Evolutionary conservation across 2,797 vertebrate genomes (phyloP).

Genomic region (Lagocephalus sceleratus): DNA sequence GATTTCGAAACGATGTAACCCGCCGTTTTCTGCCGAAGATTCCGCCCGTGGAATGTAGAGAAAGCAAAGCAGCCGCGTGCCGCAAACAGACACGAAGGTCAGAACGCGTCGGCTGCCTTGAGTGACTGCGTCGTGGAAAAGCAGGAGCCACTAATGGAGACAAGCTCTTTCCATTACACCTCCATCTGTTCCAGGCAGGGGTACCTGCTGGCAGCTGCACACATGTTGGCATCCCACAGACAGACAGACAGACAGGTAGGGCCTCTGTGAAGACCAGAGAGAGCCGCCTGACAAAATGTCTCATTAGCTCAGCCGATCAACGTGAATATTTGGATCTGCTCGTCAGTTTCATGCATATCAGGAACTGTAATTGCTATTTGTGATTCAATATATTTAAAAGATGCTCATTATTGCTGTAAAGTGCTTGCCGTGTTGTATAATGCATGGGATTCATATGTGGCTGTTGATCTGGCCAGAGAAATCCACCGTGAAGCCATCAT

Average conservation of each 20-base stretch:
- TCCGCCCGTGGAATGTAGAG: constrained; percentile 7
- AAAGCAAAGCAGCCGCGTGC: constrained; percentile 1
- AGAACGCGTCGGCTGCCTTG: constrained; percentile 48
- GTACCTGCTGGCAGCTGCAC: constrained; percentile 59
- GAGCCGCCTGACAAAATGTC: constrained; percentile 54
- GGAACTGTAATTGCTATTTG: too few species aligned
- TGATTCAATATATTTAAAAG: too few species aligned
- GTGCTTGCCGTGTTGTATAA: constrained; percentile 17
- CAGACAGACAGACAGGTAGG: constrained; percentile 20
- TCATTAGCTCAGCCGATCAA: constrained; percentile 4
- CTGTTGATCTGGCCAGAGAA: constrained; percentile 58
- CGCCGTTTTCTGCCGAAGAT: too few species aligned
- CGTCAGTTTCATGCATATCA: too few species aligned
- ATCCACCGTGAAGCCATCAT: constrained; percentile 55
- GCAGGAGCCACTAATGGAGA: constrained; percentile 65
- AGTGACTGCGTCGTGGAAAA: constrained; percentile 52
- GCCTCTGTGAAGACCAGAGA: constrained; percentile 33
- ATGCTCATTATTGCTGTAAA: too few species aligned
- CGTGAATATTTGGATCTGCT: too few species aligned
- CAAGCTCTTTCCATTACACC: constrained; percentile 70
- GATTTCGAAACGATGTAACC: too few species aligned
- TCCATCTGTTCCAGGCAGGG: constrained; percentile 69
- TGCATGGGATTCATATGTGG: constrained; percentile 41
- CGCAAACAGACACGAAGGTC: constrained; percentile 29
- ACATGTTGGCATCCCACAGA: constrained; percentile 60